phyloP scores from a whole-genome alignment of 2,888 invertebrate species.

The Torymus auratus region DNA sequence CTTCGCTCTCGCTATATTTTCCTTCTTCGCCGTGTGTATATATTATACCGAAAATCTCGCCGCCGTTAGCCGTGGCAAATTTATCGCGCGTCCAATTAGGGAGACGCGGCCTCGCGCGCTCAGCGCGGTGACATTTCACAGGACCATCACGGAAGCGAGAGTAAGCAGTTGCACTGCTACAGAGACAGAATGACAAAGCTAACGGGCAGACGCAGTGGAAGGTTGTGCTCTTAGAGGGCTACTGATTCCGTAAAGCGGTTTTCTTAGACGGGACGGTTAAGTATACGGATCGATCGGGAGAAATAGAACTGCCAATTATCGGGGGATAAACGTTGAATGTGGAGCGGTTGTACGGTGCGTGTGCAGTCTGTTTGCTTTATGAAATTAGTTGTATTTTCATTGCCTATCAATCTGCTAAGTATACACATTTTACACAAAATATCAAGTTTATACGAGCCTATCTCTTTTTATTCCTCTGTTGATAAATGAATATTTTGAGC shows the following conservation, averaged over 20 bases:
- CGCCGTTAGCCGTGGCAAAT: slow-evolving; percentile 61
- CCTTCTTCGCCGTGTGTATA: neutral
- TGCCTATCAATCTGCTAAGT: neutral
- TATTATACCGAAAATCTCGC: slow-evolving; percentile 35
- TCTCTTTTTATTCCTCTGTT: too few species aligned
- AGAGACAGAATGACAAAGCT: slow-evolving; percentile 70
- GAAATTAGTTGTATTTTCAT: slow-evolving; percentile 44
- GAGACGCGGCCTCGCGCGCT: slow-evolving; percentile 12
- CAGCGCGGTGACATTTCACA: slow-evolving; percentile 56
- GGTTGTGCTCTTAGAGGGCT: too few species aligned
- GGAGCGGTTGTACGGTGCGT: too few species aligned
- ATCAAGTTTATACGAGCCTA: too few species aligned
- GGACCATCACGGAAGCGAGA: slow-evolving; percentile 57
- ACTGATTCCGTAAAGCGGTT: too few species aligned
- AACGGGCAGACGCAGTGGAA: slow-evolving; percentile 63
- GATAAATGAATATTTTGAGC: too few species aligned
- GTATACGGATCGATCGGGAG: slow-evolving; percentile 53
- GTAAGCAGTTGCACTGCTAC: slow-evolving; percentile 53
- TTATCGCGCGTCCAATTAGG: slow-evolving; percentile 73
- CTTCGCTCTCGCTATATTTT: neutral
- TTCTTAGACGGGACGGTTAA: too few species aligned
- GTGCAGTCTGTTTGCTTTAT: slow-evolving; percentile 31
- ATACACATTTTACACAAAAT: too few species aligned
- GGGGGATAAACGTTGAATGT: slow-evolving; percentile 8
- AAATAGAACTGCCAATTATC: slow-evolving; percentile 54